These are phyloP conservation scores for Podarcis raffonei DNA, from an alignment of 2,113 vertebrate species.

Conservation along the genomic window DNA sequence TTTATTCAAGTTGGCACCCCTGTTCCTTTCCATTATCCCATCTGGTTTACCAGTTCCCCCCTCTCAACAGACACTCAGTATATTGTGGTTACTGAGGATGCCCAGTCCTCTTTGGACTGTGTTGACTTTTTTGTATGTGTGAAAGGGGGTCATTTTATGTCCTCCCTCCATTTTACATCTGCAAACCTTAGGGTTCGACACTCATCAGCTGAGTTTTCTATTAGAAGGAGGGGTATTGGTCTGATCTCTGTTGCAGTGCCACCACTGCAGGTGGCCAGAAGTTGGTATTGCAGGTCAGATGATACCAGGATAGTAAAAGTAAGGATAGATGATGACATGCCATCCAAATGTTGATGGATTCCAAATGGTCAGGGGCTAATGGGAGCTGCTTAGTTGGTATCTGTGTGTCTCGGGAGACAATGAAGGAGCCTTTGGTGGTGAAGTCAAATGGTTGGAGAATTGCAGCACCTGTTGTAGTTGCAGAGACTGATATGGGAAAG, in stretches of 20 bases:
- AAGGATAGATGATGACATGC: no score
- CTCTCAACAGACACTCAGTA: not conserved
- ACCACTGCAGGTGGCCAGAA: not conserved
- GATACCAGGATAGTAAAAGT: not conserved
- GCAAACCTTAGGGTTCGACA: not conserved
- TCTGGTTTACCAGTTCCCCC: not conserved
- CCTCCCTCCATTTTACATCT: not conserved
- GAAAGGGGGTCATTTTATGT: not conserved
- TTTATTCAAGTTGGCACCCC: no score
- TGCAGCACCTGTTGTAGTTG: no score
- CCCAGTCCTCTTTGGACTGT: not conserved
- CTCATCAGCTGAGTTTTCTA: not conserved
- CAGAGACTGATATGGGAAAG: no score
- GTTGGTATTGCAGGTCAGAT: not conserved
- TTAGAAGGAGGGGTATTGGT: not conserved
- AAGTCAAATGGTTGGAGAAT: no score
- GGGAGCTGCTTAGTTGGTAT: no score
- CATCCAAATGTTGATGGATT: no score
- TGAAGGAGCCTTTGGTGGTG: no score
- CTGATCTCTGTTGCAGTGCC: not conserved
- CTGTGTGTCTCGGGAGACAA: no score
- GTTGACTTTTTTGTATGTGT: not conserved
- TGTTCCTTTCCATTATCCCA: no score
- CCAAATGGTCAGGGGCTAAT: no score
- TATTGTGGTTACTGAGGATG: not conserved